Evolutionary conservation across 2,797 vertebrate genomes (phyloP).

Genomic region (Kryptopterus vitreolus): DNA sequence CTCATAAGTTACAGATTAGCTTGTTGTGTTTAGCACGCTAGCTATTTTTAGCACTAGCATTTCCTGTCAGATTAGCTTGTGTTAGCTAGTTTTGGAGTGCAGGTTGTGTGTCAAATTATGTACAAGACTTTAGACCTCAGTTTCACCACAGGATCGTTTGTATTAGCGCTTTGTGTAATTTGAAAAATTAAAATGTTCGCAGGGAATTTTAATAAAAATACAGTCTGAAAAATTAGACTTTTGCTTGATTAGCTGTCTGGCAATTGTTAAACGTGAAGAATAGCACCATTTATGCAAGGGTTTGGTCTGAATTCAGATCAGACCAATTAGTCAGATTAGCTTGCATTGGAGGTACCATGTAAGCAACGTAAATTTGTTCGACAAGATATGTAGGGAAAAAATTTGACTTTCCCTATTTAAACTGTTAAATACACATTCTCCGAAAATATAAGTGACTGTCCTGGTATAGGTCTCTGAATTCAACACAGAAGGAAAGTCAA

Average conservation of each 20-base stretch:
- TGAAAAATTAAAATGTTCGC: neutral
- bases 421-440: neutral
- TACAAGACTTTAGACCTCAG: neutral
- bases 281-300: neutral
- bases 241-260: neutral
- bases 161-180: neutral
- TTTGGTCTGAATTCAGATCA: neutral
- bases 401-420: neutral
- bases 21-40: neutral
- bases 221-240: neutral
- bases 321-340: neutral
- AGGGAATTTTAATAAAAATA: neutral
- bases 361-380: neutral
- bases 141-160: neutral
- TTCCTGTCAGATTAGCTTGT: neutral
- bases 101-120: neutral
- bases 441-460: neutral
- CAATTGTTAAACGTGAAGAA: neutral
- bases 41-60: neutral
- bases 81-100: conserved; percentile 3
- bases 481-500: neutral
- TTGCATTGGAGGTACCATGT: neutral
- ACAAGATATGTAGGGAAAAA: neutral
- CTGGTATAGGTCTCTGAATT: neutral
- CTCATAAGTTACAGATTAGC: neutral